Conservation (phyloP, 1,140 invertebrate species). For the Megathymus violae region DNA sequence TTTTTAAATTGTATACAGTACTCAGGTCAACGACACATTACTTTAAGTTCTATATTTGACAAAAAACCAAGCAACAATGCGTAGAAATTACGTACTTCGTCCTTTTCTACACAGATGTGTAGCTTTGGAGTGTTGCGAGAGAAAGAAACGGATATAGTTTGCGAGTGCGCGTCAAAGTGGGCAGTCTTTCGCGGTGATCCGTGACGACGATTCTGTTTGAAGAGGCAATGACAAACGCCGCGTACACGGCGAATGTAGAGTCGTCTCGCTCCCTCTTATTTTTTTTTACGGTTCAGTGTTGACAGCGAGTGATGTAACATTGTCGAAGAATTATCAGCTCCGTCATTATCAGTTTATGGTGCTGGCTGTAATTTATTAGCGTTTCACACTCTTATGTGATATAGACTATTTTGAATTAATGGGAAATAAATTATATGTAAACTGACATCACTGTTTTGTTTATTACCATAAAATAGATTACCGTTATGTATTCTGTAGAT, state of each 20-base stretch:
- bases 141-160: slow-evolving; percentile 52
- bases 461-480: too few species aligned
- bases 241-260: slow-evolving; percentile 39
- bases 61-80: slow-evolving; percentile 54
- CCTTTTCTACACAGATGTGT: slow-evolving; percentile 37
- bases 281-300: slow-evolving; percentile 48
- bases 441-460: too few species aligned
- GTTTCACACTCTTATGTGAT: slow-evolving; percentile 6
- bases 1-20: too few species aligned
- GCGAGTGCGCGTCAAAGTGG: slow-evolving; percentile 53
- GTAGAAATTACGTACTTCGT: slow-evolving; percentile 49
- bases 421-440: neutral
- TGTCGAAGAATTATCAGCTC: neutral
- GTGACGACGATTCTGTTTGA: slow-evolving; percentile 70
- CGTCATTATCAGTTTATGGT: slow-evolving; percentile 20
- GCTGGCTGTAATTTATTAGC: slow-evolving; percentile 2
- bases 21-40: slow-evolving; percentile 71
- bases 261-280: slow-evolving; percentile 60
- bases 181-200: slow-evolving; percentile 68
- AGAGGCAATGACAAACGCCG: slow-evolving; percentile 64
- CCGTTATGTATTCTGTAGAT: too few species aligned
- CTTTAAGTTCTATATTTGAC: slow-evolving; percentile 77
- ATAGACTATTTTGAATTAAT: neutral
- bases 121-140: slow-evolving; percentile 20
- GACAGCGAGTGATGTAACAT: slow-evolving; percentile 17